Percentiles rank a stretch among this genome's conserved stretches.
Conservation (phyloP, 1,140 invertebrate species). For the Cotesia chilonis region DNA sequence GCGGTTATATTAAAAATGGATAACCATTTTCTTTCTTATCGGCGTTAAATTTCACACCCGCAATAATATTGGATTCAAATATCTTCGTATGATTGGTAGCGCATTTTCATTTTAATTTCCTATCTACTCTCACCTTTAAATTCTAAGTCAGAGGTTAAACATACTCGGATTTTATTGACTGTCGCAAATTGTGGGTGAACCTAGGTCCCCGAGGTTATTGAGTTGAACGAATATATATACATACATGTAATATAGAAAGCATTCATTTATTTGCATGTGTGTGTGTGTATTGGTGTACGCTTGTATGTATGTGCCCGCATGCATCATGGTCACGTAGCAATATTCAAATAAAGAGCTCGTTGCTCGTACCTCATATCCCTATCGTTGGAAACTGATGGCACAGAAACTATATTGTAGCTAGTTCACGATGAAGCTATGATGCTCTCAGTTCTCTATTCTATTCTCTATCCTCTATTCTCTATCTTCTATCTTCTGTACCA, state of each 20-base stretch:
- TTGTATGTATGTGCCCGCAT: conserved; percentile 23
- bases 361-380: neutral
- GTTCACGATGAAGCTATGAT: too few relatives aligned
- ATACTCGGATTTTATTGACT: conserved; percentile 43
- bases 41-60: too few relatives aligned
- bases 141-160: conserved; percentile 27
- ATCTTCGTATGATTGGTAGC: too few relatives aligned
- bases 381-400: conserved; percentile 6
- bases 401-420: too few relatives aligned
- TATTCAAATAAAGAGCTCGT: conserved; percentile 46
- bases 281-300: conserved; percentile 1
- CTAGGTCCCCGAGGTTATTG: conserved; percentile 43
- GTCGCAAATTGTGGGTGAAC: conserved; percentile 43
- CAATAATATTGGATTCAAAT: too few relatives aligned
- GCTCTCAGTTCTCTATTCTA: too few relatives aligned
- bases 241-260: neutral
- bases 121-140: neutral
- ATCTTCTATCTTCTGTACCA: too few relatives aligned
- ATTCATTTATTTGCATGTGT: neutral
- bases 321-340: conserved; percentile 47
- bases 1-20: too few relatives aligned
- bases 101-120: neutral
- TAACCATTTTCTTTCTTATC: too few relatives aligned
- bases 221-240: conserved; percentile 33
- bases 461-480: too few relatives aligned